Percentiles rank a stretch among this genome's conserved stretches.
Conservation (phyloP, 2,888 invertebrate species). For the Drosophila maculinotata region DNA sequence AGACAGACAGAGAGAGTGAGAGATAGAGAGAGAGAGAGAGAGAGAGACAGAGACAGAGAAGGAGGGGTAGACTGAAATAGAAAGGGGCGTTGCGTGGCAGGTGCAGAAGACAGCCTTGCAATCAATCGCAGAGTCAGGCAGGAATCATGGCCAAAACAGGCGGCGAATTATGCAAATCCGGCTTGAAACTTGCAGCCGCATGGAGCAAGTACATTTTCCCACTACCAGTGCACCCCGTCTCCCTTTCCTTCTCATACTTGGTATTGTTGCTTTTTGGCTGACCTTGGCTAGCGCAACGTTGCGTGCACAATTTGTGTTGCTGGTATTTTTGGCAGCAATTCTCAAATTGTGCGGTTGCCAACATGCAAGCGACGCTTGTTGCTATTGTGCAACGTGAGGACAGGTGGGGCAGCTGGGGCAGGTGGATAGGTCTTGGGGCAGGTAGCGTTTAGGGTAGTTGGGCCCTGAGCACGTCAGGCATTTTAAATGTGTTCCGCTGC, state of each 20-base stretch:
- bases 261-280: constrained; percentile 37
- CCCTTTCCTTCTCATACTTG: background rate
- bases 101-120: constrained; percentile 35
- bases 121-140: constrained; percentile 56
- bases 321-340: constrained; percentile 67
- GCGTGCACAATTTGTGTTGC: constrained; percentile 72
- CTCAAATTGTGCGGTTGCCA: constrained; percentile 45
- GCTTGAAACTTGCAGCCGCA: constrained; percentile 33
- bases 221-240: background rate
- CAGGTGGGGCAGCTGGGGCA: constrained; percentile 6
- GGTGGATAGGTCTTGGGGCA: too few relatives aligned
- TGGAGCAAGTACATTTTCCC: background rate
- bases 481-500: constrained; percentile 60
- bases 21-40: background rate
- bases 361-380: constrained; percentile 61
- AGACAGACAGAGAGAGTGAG: too few relatives aligned
- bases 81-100: constrained; percentile 21
- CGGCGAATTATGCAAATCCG: constrained; percentile 64
- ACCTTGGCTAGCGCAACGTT: constrained; percentile 64
- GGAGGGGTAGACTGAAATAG: background rate
- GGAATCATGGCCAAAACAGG: constrained; percentile 47
- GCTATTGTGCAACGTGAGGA: constrained; percentile 28
- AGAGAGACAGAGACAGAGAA: background rate
- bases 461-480: constrained; percentile 50
- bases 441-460: background rate